Evolutionary conservation across 2,113 vertebrate genomes (phyloP), one percentile per base, ranked within the genome.

Genomic region (Atherinomorus stipes): DNA sequence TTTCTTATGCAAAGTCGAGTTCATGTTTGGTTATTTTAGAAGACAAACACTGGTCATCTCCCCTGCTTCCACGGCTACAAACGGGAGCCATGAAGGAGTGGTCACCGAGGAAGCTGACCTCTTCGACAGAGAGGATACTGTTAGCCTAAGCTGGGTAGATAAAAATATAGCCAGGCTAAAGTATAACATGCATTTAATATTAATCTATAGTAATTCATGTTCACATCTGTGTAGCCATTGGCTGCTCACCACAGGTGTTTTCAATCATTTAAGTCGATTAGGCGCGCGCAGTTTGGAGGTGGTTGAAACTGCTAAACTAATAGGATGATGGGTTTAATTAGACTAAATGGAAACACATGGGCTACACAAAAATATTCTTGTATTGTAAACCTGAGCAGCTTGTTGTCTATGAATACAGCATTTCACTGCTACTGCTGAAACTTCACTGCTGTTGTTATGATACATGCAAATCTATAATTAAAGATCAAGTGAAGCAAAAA

Each of bases 21-120:
- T 4, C 4, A 28, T 23, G 0, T 13, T 26, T 4, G 13, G 34
- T 25, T 37, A 10, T 52, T 18, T 40, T 1, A 11, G 23, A n/a
- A 57, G 1, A 15, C 57, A 8, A n/a, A 16, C 22, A 11, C 16
- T 5, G 2, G 40, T 16, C 4, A 2, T 15, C 9, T 34, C 31
- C 8, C 9, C 8, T 34, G 5, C 6, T 34, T 34, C 31, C 7
- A 34, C 31, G 31, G 8, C 7, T 34, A 34, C 16, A 45, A 45
- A 45, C 44, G 3, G 44, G 44, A 6, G 44, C 6, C 0, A 47
- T 47, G 5, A n/a, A 7, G 44, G 18, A n/a, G 44, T 8, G 44
- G 44, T 47, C 18, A 6, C 4, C n/a, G 44, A 47, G 44, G 42
- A n/a, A 19, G 44, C 44, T 47, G 44, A n/a, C 19, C 5, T 42